Conservation (phyloP, 37 sponge, comb jelly and placozoan species). For the Aphrocallistes beatrix region DNA sequence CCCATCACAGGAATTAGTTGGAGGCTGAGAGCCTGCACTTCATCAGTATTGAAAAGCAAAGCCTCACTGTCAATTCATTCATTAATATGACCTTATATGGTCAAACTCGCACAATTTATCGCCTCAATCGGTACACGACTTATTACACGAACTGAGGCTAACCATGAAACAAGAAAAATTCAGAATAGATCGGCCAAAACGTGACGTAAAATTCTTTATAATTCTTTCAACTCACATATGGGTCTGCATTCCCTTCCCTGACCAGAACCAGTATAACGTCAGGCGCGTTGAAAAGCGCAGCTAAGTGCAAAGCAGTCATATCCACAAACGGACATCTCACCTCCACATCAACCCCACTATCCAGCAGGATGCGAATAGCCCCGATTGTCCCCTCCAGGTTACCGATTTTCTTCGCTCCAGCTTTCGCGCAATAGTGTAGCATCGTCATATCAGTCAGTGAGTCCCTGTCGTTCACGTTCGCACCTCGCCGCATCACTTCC, state of each 20-base stretch:
- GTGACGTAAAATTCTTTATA: too few species aligned
- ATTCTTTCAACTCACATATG: background rate
- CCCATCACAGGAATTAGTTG: too few species aligned
- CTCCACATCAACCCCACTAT: conserved; percentile 62
- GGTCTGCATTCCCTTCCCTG: conserved; percentile 27
- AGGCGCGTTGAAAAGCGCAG: conserved; percentile 79
- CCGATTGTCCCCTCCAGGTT: background rate
- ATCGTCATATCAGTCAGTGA: conserved; percentile 80
- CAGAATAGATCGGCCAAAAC: too few species aligned
- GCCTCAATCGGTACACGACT: too few species aligned
- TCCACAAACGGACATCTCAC: conserved; percentile 72
- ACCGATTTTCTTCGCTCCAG: conserved; percentile 53
- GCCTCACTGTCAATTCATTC: too few species aligned
- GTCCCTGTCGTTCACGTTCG: conserved; percentile 76
- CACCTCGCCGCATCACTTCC: conserved; percentile 58
- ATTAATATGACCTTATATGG: too few species aligned
- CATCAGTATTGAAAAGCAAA: too few species aligned
- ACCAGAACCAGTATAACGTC: conserved; percentile 44
- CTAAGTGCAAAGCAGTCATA: conserved; percentile 89
- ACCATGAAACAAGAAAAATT: too few species aligned
- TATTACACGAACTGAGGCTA: too few species aligned
- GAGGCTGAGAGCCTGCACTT: too few species aligned
- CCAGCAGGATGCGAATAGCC: conserved; percentile 13
- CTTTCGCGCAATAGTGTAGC: conserved; percentile 86
- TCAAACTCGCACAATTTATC: too few species aligned